phyloP scores from a whole-genome alignment of 2,113 vertebrate genomes.

The Otis tarda region DNA sequence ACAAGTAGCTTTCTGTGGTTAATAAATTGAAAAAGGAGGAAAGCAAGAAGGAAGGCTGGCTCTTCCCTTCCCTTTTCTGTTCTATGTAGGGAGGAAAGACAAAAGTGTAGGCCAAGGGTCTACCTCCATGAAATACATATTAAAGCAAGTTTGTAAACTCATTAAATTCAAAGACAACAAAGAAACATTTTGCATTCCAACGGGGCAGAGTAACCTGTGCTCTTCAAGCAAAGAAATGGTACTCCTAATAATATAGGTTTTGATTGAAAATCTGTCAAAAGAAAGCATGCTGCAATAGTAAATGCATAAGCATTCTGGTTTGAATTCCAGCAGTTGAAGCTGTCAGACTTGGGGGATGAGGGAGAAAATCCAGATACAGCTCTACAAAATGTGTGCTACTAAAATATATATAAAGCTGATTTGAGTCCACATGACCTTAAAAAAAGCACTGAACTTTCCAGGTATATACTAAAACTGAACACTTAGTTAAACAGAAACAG shows the following conservation, averaged over 20 bases:
- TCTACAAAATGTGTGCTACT: background rate
- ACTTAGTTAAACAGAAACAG: background rate
- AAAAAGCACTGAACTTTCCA: background rate
- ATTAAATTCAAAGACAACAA: background rate
- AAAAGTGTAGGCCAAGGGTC: background rate
- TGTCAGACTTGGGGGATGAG: background rate
- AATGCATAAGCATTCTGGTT: background rate
- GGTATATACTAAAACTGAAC: background rate
- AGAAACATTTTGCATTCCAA: background rate
- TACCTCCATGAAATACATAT: background rate
- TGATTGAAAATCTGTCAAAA: background rate
- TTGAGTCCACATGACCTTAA: background rate
- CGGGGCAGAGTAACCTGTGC: background rate
- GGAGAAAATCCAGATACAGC: background rate
- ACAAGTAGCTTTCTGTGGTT: background rate
- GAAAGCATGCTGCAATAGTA: background rate
- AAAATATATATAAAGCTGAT: background rate
- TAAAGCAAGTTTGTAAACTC: background rate
- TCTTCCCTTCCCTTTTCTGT: background rate
- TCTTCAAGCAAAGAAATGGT: background rate
- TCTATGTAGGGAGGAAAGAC: background rate
- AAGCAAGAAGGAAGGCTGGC: background rate
- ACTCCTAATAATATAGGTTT: background rate
- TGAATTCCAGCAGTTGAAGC: background rate
- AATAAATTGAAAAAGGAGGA: background rate